Percentiles rank a stretch among this genome's conserved stretches.
Conservation (phyloP, 2,888 invertebrate genomes). For the Hypena proboscidalis region DNA sequence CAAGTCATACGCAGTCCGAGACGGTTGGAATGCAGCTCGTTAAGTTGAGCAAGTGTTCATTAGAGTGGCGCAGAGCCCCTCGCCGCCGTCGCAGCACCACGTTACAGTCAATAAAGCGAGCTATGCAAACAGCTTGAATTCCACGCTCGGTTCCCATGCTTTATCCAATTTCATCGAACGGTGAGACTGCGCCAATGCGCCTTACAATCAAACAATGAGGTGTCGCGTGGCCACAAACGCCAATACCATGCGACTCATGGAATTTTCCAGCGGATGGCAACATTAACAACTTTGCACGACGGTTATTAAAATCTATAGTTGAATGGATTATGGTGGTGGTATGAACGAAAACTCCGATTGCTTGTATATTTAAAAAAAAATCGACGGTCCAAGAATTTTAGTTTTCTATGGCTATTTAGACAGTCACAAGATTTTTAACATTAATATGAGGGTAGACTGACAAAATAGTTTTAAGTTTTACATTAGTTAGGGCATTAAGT, state of each 20-base stretch:
- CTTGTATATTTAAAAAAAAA: no score
- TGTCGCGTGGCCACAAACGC: slow-evolving; percentile 70
- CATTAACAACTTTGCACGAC: no score
- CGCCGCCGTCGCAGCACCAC: slow-evolving; percentile 64
- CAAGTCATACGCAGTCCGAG: no score
- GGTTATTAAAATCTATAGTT: slow-evolving; percentile 40
- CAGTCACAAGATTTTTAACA: no score
- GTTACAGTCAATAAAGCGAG: slow-evolving; percentile 82
- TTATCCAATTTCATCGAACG: slow-evolving; percentile 82
- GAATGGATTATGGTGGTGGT: no score
- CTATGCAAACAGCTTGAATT: slow-evolving; percentile 82
- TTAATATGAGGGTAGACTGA: no score
- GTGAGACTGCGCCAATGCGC: slow-evolving; percentile 68
- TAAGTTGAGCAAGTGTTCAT: slow-evolving; percentile 65
- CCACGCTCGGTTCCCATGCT: slow-evolving; percentile 79
- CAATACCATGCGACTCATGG: slow-evolving; percentile 63
- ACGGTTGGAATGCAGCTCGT: slow-evolving; percentile 64
- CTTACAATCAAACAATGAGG: slow-evolving; percentile 78
- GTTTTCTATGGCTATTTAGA: no score
- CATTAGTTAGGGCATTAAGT: no score
- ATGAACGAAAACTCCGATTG: no score
- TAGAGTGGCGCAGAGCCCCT: slow-evolving; percentile 57
- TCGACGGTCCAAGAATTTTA: no score
- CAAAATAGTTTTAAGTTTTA: no score
- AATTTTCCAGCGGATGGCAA: slow-evolving; percentile 62